Evolutionary conservation across 2,113 vertebrate genomes (phyloP).

Genomic region (Lepisosteus osseus): DNA sequence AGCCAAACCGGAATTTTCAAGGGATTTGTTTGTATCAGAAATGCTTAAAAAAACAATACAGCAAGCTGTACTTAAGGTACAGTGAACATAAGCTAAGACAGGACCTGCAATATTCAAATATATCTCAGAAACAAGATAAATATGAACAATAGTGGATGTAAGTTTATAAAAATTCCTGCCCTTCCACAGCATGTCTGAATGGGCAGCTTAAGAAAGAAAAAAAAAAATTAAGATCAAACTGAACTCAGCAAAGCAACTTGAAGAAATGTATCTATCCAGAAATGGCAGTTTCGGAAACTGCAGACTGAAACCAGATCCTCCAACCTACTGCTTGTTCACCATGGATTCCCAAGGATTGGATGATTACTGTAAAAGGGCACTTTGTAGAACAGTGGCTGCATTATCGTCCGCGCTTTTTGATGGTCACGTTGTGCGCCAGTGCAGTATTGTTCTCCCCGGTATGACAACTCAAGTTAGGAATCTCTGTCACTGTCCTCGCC

Average conservation of each 20-base stretch:
- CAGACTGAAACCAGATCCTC: conserved; percentile 1
- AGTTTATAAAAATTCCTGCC: conserved; percentile 42
- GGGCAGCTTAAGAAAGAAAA: conserved; percentile 43
- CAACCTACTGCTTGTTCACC: conserved; percentile 21
- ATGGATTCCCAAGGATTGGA: conserved; percentile 12
- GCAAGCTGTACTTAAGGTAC: conserved; percentile 50
- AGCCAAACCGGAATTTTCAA: neutral
- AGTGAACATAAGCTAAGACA: conserved; percentile 62
- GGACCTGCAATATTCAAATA: conserved; percentile 57
- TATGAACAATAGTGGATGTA: conserved; percentile 42
- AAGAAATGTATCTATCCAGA: conserved; percentile 25
- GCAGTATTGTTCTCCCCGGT: conserved; percentile 33
- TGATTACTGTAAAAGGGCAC: conserved; percentile 51
- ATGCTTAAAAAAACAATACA: conserved; percentile 52
- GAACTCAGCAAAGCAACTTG: conserved; percentile 37
- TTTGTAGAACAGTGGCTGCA: conserved; percentile 54
- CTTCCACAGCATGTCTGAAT: conserved; percentile 25
- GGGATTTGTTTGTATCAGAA: conserved; percentile 25
- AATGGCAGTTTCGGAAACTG: neutral
- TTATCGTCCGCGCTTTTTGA: conserved; percentile 19
- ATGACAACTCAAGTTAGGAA: conserved; percentile 64
- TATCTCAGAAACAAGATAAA: conserved; percentile 54
- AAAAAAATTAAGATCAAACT: conserved; percentile 29
- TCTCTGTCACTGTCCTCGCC: conserved; percentile 84
- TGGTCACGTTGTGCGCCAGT: conserved; percentile 47